Conservation (phyloP, 2,113 vertebrate genomes). For the Scytalopus superciliaris region DNA sequence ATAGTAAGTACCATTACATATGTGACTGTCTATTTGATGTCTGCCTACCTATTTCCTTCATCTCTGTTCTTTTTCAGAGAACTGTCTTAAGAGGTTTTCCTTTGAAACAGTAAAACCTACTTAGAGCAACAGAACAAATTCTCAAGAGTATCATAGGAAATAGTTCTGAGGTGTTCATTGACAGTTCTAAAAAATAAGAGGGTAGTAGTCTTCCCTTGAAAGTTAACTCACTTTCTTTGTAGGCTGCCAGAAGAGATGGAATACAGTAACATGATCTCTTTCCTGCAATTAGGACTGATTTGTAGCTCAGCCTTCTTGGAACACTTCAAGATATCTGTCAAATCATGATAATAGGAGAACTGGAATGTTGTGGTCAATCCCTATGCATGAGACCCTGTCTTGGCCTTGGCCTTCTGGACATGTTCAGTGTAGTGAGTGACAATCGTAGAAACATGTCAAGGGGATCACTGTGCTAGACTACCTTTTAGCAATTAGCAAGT, state of each 20-base stretch:
- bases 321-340: neutral
- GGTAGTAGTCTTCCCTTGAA: neutral
- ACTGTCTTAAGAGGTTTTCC: neutral
- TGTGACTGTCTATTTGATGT: neutral
- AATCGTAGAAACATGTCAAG: neutral
- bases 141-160: neutral
- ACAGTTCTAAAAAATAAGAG: neutral
- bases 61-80: neutral
- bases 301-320: neutral
- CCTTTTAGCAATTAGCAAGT: neutral
- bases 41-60: neutral
- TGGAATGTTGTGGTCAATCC: neutral
- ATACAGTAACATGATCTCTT: neutral
- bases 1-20: neutral
- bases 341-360: neutral
- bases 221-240: neutral
- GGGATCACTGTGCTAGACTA: neutral
- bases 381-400: fast-evolving
- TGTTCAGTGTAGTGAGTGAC: neutral
- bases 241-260: neutral
- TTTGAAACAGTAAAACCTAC: neutral
- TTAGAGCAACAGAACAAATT: neutral
- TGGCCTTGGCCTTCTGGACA: neutral
- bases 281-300: neutral
- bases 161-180: neutral